These are phyloP conservation scores for Erythrocebus patas DNA, from an alignment of 2,113 vertebrate species.

Conservation along the genomic window DNA sequence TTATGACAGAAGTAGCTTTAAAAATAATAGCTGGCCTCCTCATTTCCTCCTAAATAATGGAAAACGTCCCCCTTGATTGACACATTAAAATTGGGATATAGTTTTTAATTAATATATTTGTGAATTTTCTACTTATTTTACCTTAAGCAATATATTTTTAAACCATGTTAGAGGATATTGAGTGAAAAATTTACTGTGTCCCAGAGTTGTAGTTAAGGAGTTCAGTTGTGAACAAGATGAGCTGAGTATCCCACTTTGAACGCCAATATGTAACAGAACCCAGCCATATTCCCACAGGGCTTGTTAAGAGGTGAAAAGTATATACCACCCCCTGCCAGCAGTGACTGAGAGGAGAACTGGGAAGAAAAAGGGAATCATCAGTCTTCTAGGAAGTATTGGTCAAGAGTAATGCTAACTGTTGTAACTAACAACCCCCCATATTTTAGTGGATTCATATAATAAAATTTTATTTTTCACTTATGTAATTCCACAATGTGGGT, in stretches of 20 bases:
- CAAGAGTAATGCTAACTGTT: not conserved
- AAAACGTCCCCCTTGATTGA: not conserved
- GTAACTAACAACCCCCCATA: not conserved
- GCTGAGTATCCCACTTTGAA: constrained; percentile 4
- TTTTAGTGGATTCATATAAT: constrained; percentile 25
- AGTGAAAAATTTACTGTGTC: constrained; percentile 23
- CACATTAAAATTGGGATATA: not conserved
- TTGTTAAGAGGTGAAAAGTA: constrained; percentile 44
- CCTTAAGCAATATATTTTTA: constrained; percentile 18
- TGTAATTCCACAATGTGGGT: not conserved
- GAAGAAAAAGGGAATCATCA: not conserved
- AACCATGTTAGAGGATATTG: constrained; percentile 19
- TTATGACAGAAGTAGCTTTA: not conserved
- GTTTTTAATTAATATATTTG: constrained; percentile 15
- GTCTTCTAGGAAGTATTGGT: not conserved
- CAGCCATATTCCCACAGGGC: not conserved
- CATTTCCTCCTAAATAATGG: constrained; percentile 5
- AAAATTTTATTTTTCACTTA: constrained; percentile 35
- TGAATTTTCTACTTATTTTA: constrained; percentile 43
- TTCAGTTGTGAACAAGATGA: constrained; percentile 6
- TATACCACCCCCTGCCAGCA: not conserved
- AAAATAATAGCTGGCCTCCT: not conserved
- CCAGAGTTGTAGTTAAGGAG: constrained; percentile 40
- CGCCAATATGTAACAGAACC: constrained; percentile 12
- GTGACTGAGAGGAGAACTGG: not conserved